A percentile compares a stretch with the other conserved stretches of the same genome.
Conservation (phyloP, 2,888 invertebrate genomes). For the Agriotes lineatus region DNA sequence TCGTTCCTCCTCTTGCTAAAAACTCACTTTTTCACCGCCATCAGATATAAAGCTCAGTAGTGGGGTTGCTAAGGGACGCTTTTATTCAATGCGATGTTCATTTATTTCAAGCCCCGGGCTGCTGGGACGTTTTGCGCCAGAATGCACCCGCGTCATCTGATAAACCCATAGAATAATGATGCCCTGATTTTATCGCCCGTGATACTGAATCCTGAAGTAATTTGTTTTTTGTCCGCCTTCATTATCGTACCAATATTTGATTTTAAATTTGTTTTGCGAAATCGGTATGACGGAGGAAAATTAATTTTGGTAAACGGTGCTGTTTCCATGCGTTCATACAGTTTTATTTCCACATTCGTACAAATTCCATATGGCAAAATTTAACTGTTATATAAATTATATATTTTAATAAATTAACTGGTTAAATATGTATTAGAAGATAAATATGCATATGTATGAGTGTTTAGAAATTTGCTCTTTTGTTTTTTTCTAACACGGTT, state of each 20-base stretch:
- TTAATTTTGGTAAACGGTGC: neutral
- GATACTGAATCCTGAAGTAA: constrained; percentile 57
- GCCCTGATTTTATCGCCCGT: constrained; percentile 54
- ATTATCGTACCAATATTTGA: constrained; percentile 48
- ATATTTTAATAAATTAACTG: too few relatives aligned
- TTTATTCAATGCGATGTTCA: constrained; percentile 59
- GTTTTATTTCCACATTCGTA: too few relatives aligned
- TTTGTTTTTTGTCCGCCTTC: constrained; percentile 49
- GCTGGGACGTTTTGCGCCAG: constrained; percentile 49
- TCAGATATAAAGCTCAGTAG: constrained; percentile 53
- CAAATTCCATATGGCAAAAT: too few relatives aligned
- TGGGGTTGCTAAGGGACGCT: constrained; percentile 58
- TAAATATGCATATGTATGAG: too few relatives aligned
- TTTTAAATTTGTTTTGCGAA: constrained; percentile 20
- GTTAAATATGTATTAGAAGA: too few relatives aligned
- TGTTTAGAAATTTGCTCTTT: too few relatives aligned
- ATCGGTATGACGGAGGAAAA: constrained; percentile 1
- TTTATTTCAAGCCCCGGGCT: constrained; percentile 55
- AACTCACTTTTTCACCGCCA: constrained; percentile 51
- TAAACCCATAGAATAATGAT: constrained; percentile 53
- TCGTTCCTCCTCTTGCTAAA: constrained; percentile 44
- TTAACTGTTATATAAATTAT: too few relatives aligned
- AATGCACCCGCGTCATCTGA: constrained; percentile 54
- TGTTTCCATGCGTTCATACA: too few relatives aligned
- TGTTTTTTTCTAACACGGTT: too few relatives aligned